A percentile compares a stretch with the other conserved stretches of the same genome.
Conservation (phyloP, 2,888 invertebrate species). For the Alsophila aescularia region DNA sequence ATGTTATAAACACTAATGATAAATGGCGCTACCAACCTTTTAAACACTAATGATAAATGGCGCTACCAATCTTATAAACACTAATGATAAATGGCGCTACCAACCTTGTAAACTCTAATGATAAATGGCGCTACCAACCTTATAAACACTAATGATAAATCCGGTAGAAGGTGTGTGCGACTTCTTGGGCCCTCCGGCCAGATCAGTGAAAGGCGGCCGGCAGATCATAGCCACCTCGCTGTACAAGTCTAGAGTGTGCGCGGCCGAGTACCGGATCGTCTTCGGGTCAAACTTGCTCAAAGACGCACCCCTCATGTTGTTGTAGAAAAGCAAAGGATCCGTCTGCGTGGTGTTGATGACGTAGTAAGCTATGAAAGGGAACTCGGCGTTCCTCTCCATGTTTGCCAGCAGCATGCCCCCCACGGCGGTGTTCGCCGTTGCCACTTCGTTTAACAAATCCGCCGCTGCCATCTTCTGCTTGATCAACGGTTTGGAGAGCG, state of each 20-base stretch:
- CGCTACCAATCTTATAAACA: no score
- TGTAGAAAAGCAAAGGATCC: conserved; percentile 93
- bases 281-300: conserved; percentile 94
- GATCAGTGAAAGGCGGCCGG: conserved; percentile 92
- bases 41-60: no score
- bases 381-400: conserved; percentile 95
- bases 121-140: conserved; percentile 68
- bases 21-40: no score
- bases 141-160: conserved; percentile 96
- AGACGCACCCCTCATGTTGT: conserved; percentile 92
- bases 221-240: conserved; percentile 96
- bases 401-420: conserved; percentile 95
- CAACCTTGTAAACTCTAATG: no score
- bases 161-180: conserved; percentile 93
- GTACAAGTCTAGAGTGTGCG: conserved; percentile 94
- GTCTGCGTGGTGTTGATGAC: conserved; percentile 94
- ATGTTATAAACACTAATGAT: no score
- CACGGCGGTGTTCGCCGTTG: conserved; percentile 88
- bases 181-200: conserved; percentile 90
- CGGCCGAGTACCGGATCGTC: conserved; percentile 90
- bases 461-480: conserved; percentile 91
- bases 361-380: conserved; percentile 96
- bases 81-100: no score
- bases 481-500: conserved; percentile 90
- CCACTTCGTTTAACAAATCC: conserved; percentile 90